These are phyloP conservation scores for Haliaeetus leucogaster DNA, from an alignment of 2,113 vertebrate genomes.

Conservation along the genomic window DNA sequence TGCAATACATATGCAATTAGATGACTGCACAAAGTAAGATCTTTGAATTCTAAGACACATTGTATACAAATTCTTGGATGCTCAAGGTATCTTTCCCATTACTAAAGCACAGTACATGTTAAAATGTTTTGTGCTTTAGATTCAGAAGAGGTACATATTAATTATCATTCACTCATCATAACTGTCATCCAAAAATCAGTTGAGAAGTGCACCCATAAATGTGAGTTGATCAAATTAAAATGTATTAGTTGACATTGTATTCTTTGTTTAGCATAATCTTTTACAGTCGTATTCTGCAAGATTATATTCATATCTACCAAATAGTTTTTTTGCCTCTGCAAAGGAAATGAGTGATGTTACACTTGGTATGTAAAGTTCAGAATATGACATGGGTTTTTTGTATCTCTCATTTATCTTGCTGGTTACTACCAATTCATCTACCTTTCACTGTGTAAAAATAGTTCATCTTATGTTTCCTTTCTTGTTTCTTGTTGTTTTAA, in stretches of 20 bases:
- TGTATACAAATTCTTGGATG: not conserved
- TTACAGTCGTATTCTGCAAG: not conserved
- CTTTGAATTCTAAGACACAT: not conserved
- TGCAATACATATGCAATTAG: not conserved
- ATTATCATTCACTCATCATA: conserved; percentile 8
- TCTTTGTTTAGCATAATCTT: not conserved
- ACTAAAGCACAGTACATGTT: not conserved
- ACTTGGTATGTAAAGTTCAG: not conserved
- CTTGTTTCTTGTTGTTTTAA: not conserved
- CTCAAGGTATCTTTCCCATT: not conserved
- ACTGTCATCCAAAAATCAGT: not conserved
- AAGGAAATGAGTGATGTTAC: not conserved
- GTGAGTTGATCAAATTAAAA: conserved; percentile 18
- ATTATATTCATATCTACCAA: not conserved
- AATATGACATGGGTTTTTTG: not conserved
- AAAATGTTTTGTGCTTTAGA: not conserved
- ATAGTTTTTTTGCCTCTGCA: not conserved
- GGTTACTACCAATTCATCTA: not conserved
- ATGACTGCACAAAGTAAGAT: not conserved
- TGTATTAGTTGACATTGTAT: not conserved
- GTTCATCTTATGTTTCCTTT: not conserved
- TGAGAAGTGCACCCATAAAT: not conserved
- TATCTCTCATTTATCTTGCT: not conserved
- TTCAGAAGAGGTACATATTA: not conserved
- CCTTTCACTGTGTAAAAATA: not conserved